Conservation (phyloP, 2,113 vertebrate species). For the Hyaena hyaena region DNA sequence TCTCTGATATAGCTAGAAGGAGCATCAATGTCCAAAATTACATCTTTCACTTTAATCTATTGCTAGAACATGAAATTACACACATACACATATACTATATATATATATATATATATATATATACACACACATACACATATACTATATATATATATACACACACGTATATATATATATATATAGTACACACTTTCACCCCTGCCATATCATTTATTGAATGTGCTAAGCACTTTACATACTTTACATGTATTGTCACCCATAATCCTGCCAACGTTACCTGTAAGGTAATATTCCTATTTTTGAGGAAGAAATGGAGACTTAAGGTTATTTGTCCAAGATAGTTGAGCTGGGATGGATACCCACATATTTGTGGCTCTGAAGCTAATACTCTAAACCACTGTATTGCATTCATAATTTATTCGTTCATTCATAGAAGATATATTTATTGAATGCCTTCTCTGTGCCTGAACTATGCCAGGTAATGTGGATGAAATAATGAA, state of each 20-base stretch:
- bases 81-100: background rate
- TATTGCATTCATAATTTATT: background rate
- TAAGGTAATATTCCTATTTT: background rate
- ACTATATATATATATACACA: background rate
- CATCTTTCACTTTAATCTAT: background rate
- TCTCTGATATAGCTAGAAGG: background rate
- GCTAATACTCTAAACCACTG: background rate
- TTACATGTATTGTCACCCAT: background rate
- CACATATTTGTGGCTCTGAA: background rate
- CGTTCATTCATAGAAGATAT: background rate
- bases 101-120: background rate
- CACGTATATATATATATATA: too few species aligned
- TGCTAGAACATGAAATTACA: background rate
- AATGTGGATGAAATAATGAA: background rate
- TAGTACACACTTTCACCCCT: background rate
- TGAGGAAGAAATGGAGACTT: conserved; percentile 24
- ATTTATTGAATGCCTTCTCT: background rate
- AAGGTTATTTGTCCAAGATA: background rate
- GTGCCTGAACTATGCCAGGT: background rate
- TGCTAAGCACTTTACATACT: background rate
- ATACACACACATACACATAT: background rate
- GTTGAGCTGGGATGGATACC: background rate
- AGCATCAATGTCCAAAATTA: background rate
- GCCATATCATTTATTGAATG: background rate
- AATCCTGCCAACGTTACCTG: background rate